A percentile compares a stretch with the other conserved stretches of the same genome.
Evolutionary conservation across 1,140 invertebrate genomes (phyloP).

Genomic region (Holotrichia oblita): DNA sequence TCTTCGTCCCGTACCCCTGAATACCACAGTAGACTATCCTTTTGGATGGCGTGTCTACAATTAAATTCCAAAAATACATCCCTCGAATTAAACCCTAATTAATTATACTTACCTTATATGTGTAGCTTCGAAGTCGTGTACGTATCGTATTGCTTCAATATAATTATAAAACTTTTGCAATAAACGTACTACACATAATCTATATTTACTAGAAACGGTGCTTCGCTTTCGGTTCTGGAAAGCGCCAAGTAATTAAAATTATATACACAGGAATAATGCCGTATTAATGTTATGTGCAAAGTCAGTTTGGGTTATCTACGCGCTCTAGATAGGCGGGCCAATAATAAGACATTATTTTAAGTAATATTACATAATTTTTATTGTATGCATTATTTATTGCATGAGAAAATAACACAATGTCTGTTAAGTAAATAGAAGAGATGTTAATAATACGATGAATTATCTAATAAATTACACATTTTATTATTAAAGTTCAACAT

Average conservation of each 20-base stretch:
- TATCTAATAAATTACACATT: no score
- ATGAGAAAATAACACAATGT: no score
- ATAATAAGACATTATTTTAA: no score
- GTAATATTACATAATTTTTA: no score
- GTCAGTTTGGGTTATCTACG: background rate
- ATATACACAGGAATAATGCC: background rate
- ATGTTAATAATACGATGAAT: no score
- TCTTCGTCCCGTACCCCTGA: background rate
- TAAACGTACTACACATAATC: conserved; percentile 24
- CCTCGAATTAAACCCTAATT: conserved; percentile 32
- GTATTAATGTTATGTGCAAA: background rate
- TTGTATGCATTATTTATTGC: no score
- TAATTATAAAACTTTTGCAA: conserved; percentile 36
- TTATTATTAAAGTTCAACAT: no score
- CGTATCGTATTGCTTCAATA: background rate
- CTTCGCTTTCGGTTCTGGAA: background rate
- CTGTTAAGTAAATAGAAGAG: background rate
- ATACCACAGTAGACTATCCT: background rate
- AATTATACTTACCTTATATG: conserved; percentile 25
- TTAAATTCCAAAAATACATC: conserved; percentile 16
- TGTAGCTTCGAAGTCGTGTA: background rate
- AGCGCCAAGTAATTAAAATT: conserved; percentile 13
- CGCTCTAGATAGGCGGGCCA: no score
- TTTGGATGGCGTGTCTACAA: background rate
- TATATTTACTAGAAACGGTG: background rate